A percentile compares a stretch with the other conserved stretches of the same genome.
Conservation (phyloP, 2,797 vertebrate species). For the Phrynocephalus guinanensis region DNA sequence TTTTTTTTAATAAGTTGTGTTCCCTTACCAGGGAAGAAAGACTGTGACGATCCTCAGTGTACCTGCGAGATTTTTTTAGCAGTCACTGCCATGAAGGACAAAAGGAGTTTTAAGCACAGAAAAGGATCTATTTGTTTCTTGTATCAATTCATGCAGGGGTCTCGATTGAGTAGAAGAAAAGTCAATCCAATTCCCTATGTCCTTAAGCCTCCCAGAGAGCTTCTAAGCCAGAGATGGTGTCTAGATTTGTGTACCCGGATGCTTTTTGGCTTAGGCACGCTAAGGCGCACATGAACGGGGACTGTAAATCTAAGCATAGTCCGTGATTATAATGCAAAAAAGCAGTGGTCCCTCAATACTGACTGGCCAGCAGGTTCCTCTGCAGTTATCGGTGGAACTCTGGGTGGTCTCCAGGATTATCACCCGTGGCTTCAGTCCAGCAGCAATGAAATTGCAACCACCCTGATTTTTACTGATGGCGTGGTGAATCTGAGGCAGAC, state of each 20-base stretch:
- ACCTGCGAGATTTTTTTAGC: background rate
- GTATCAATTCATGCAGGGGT: background rate
- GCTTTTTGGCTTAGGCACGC: background rate
- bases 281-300: background rate
- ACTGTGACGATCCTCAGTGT: too few relatives aligned
- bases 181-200: too few relatives aligned
- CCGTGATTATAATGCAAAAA: background rate
- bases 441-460: background rate
- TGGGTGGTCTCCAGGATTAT: background rate
- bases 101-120: background rate
- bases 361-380: background rate
- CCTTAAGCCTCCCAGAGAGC: background rate
- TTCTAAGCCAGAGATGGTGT: too few relatives aligned
- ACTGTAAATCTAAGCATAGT: background rate
- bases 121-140: background rate
- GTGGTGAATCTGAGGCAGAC: background rate
- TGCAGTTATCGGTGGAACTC: background rate
- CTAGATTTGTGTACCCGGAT: too few relatives aligned
- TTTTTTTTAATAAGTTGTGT: background rate
- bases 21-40: background rate
- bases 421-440: background rate
- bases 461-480: background rate
- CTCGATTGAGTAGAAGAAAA: background rate
- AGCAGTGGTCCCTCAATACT: background rate
- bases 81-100: rapidly evolving